Evolutionary conservation across 2,113 vertebrate genomes (phyloP), one percentile per base, ranked within the genome.

Genomic region (Ophiodon elongatus): DNA sequence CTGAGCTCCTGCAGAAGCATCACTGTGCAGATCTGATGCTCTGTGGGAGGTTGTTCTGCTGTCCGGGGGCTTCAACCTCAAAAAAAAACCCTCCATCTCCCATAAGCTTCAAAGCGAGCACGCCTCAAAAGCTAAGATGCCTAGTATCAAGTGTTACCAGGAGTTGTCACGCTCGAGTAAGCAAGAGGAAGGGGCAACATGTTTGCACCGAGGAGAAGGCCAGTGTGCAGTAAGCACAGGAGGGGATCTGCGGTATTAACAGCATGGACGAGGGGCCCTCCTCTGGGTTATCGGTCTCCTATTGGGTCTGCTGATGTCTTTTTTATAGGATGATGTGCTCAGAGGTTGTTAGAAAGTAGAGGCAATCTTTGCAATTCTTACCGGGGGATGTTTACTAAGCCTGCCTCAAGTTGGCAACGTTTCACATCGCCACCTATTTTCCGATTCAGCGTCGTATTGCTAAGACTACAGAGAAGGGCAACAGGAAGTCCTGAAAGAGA

Each of bases 41-140:
- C 57, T 9, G 47, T 19, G 21, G 73, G 85, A 50, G 82, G 76
- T 66, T 8, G 65, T 17, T 80, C 50, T 62, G 64, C 69, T 59
- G 33, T 79, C 83, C 69, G 23, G 77, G 7, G 80, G 79, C 82
- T 57, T 35, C 73, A 50, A 23, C 70, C 63, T 69, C 72, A 50
- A 77, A 57, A 82, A 88, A 23, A n/a, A 56, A 56, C 8, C 47
- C 79, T 31, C 41, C 14, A 83, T 73, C 76, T 76, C 41, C 35
- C 17, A 2, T 75, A 75, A 86, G 79, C 85, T 85, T 84, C 80
- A 85, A 88, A 90, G 83, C 29, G 1, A 60, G 15, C 19, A 8
- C 43, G 62, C 67, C 67, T 80, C 43, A 8, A 21, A 25, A 57
- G 56, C 56, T 15, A 1, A 43, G 60, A 45, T 10, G 35, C 13